Base-by-base conservation (phyloP, 37 sponge, comb jelly and placozoan genomes). In the Haliclona indistincta region DNA sequence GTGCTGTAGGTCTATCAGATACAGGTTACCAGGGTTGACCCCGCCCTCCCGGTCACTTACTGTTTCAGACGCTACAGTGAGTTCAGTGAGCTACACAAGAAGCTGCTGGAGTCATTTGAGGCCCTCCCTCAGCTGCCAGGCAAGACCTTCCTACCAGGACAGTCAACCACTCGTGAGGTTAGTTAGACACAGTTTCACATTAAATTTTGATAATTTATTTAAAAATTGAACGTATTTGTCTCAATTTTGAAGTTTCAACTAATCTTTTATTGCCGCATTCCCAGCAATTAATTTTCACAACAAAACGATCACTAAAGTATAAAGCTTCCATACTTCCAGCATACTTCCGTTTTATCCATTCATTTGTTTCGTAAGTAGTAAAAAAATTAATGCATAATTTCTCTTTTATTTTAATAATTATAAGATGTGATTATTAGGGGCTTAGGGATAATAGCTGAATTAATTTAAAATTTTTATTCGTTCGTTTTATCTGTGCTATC, bases 11-110 rank as follows among this genome's bases (percentile, higher is more conserved):
- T 79, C 8, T 89, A 89, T 39, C 74, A 83, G 43, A 74, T 89
- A 25, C 71, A 81, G 54, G 78, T 88, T 19, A 67, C 67, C 2
- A 56, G 89, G 11, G 43, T 42, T 19, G 70, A 58, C 33, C 62
- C 70, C 30, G 20, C 64, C 19, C 15, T 13, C 23, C n/a, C 17
- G 19, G 58, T 23, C 8, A 40, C 74, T 19, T 60, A 28, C 2
- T 64, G 91, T 15, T 95, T 90, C 52, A 76, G 96, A 3, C 73
- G 96, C 1, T 95, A 88, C 64, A 45, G 92, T 40, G 96, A 95
- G 54, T 95, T 95, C 65, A 19, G 88, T 62, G 96, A 95, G 77
- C 43, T 95, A 26, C 86, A 95, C 52, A 67, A 23, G 30, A 87
- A 88, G 64, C 54, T 95, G 36, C 19, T 60, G 34, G 89, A 84